Percentiles rank a stretch among this genome's conserved stretches.
Conservation (phyloP, 2,888 invertebrate genomes). For the Orchesella flavescens region DNA sequence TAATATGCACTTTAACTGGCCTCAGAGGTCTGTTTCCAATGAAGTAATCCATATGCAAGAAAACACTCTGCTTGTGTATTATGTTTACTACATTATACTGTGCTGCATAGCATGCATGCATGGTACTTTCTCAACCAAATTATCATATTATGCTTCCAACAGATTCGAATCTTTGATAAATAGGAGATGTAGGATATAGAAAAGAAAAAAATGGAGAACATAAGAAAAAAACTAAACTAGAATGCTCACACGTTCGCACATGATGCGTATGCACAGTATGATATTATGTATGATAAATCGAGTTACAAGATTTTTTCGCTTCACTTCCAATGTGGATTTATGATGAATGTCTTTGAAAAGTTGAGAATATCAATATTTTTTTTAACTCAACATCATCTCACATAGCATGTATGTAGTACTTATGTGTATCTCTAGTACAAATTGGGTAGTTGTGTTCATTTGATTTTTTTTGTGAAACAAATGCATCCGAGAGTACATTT, state of each 20-base stretch:
- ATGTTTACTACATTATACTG: no score
- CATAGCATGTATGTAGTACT: no score
- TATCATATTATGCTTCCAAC: neutral
- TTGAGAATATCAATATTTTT: no score
- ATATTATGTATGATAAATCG: slow-evolving; percentile 43
- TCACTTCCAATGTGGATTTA: slow-evolving; percentile 27
- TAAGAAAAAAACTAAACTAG: no score
- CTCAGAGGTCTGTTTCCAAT: slow-evolving; percentile 30
- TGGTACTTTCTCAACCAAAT: no score
- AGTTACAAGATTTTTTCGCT: slow-evolving; percentile 36
- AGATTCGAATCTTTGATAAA: slow-evolving; percentile 48
- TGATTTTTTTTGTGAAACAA: no score
- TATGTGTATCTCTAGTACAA: no score
- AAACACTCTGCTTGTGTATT: neutral
- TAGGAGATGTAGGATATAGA: neutral
- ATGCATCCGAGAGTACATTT: no score
- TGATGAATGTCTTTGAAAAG: no score
- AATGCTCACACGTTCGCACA: neutral
- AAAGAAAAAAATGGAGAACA: neutral
- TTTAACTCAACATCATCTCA: no score
- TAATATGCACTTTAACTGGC: slow-evolving; percentile 13
- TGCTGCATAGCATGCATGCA: no score
- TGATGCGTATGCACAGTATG: slow-evolving; percentile 19
- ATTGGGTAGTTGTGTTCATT: no score
- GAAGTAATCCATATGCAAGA: slow-evolving; percentile 49